Evolutionary conservation across 2,797 vertebrate genomes (phyloP).

Genomic region (Ctenosaura bakeri): DNA sequence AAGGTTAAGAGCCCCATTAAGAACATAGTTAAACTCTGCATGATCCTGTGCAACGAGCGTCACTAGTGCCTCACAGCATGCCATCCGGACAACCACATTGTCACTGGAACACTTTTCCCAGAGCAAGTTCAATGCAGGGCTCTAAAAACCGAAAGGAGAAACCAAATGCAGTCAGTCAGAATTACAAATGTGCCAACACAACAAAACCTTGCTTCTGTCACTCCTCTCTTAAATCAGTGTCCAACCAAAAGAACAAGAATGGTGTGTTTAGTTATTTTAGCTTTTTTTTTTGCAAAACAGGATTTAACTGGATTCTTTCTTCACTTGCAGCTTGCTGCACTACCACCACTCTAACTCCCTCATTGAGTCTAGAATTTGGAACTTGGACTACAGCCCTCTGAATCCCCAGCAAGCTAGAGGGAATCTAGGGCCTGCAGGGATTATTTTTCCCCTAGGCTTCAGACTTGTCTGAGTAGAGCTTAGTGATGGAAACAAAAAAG

Average conservation of each 20-base stretch:
- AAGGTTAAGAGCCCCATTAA: conserved; percentile 90
- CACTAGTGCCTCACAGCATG: conserved; percentile 91
- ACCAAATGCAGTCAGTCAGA: not conserved
- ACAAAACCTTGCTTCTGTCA: not conserved
- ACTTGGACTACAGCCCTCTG: too few relatives aligned
- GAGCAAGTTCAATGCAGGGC: conserved; percentile 88
- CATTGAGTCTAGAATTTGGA: too few relatives aligned
- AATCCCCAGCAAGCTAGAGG: too few relatives aligned
- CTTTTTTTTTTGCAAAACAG: too few relatives aligned
- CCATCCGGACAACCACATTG: conserved; percentile 82
- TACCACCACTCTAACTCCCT: not conserved
- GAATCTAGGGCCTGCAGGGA: too few relatives aligned
- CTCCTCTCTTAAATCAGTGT: not conserved
- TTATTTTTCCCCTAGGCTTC: not conserved
- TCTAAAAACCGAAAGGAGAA: conserved; percentile 79
- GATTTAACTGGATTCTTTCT: not conserved
- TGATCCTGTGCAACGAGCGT: conserved; percentile 92
- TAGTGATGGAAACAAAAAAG: not conserved
- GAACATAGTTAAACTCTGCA: conserved; percentile 86
- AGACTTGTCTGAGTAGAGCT: not conserved
- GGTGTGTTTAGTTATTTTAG: too few relatives aligned
- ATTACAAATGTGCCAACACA: not conserved
- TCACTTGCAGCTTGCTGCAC: too few relatives aligned
- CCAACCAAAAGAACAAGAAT: not conserved
- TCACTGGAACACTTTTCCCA: conserved; percentile 95